Conservation (phyloP, 92 coral and sea anemone genomes). For the Diadumene lineata region DNA sequence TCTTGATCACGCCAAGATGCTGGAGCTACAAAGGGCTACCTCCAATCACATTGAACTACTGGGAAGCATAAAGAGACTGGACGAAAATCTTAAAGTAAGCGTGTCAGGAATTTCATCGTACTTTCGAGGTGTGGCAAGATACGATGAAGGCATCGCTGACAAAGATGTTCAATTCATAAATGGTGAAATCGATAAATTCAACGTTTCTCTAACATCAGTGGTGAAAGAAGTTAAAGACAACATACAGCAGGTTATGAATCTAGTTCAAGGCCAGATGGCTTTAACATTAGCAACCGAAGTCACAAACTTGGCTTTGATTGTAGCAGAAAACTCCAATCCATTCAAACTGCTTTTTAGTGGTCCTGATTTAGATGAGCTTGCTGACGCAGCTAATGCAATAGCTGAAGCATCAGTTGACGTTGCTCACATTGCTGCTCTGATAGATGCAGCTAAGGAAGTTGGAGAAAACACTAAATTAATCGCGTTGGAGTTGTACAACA, state of each 20-base stretch:
- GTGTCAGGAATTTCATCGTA: slow-evolving; percentile 45
- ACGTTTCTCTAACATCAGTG: neutral
- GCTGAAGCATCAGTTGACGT: slow-evolving; percentile 39
- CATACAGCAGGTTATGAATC: slow-evolving; percentile 8
- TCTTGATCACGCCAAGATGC: slow-evolving; percentile 34
- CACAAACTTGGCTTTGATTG: slow-evolving; percentile 12
- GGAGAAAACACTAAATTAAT: slow-evolving; percentile 20
- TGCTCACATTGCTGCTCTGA: slow-evolving; percentile 20
- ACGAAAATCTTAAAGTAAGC: slow-evolving; percentile 31
- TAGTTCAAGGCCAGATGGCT: slow-evolving; percentile 1
- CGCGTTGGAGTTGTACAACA: slow-evolving; percentile 16
- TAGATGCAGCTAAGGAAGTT: slow-evolving; percentile 16
- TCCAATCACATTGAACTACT: slow-evolving; percentile 43
- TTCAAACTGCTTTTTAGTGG: slow-evolving; percentile 39
- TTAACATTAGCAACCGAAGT: slow-evolving; percentile 28
- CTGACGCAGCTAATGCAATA: slow-evolving; percentile 33
- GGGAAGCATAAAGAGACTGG: slow-evolving; percentile 23
- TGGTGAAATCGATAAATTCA: slow-evolving; percentile 29
- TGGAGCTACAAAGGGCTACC: slow-evolving; percentile 24
- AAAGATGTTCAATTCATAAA: slow-evolving; percentile 41
- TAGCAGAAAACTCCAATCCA: slow-evolving; percentile 40
- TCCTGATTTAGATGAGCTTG: slow-evolving; percentile 27
- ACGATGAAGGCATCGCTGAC: slow-evolving; percentile 58
- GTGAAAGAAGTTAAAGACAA: slow-evolving; percentile 20
- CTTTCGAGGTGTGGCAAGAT: slow-evolving; percentile 43